Conservation (phyloP, 2,797 vertebrate genomes). For the Helicolenus hilgendorfi region DNA sequence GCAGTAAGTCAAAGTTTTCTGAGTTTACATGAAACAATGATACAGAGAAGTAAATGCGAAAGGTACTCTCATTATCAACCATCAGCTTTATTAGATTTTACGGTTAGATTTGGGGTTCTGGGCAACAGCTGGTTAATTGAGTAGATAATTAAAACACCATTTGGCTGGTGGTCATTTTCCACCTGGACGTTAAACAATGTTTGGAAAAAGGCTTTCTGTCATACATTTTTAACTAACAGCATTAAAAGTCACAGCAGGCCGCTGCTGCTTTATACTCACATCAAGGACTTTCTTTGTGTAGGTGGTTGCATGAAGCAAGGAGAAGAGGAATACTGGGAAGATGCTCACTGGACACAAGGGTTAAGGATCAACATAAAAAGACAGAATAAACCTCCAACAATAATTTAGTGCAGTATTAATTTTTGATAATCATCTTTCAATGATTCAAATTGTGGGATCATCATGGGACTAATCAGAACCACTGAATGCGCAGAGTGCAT, state of each 20-base stretch:
- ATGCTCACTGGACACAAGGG: constrained; percentile 95
- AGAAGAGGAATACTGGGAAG: constrained; percentile 98
- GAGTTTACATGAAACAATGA: background rate
- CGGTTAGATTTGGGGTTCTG: background rate
- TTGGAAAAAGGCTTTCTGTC: background rate
- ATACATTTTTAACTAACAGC: background rate
- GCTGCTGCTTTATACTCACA: constrained; percentile 90
- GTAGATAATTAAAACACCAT: constrained; percentile 37
- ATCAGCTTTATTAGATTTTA: background rate
- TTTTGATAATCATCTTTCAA: background rate
- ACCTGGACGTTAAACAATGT: background rate
- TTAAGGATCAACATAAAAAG: constrained; percentile 87
- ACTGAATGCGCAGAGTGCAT: background rate
- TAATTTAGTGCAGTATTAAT: background rate
- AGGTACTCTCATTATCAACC: background rate
- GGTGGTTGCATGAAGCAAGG: constrained; percentile 97
- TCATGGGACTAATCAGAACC: background rate
- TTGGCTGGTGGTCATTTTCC: constrained; percentile 5
- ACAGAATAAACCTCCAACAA: background rate
- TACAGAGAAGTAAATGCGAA: background rate
- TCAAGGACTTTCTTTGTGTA: constrained; percentile 99
- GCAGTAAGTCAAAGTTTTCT: background rate
- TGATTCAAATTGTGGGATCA: background rate
- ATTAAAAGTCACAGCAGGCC: background rate
- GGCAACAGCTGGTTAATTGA: constrained; percentile 9